These are phyloP conservation scores for Nudaria mundana DNA, from an alignment of 2,888 invertebrate genomes.

Conservation along the genomic window DNA sequence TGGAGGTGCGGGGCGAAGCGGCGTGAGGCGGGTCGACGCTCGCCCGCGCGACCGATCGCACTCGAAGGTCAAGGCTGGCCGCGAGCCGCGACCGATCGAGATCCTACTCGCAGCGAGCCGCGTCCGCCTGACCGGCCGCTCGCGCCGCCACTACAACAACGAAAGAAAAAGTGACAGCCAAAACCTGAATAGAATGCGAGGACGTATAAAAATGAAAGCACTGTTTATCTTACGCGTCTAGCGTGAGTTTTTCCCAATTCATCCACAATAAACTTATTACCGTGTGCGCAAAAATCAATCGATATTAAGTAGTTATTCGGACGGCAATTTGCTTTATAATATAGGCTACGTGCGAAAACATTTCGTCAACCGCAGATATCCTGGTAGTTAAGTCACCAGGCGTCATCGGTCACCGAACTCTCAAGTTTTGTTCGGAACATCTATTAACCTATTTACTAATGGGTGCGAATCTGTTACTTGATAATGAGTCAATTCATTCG, in stretches of 20 bases:
- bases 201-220: slow-evolving; percentile 80
- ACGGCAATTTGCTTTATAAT: slow-evolving; percentile 41
- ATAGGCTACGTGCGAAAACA: slow-evolving; percentile 52
- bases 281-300: slow-evolving; percentile 11
- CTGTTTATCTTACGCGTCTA: slow-evolving; percentile 43
- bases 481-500: slow-evolving; percentile 38
- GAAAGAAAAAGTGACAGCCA: slow-evolving; percentile 80
- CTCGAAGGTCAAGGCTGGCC: slow-evolving; percentile 76
- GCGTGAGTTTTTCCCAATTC: slow-evolving; percentile 28
- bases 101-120: slow-evolving; percentile 44
- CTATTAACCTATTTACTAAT: slow-evolving; percentile 39
- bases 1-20: slow-evolving; percentile 37
- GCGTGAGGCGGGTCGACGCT: slow-evolving; percentile 62
- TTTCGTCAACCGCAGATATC: slow-evolving; percentile 47
- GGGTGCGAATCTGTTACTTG: slow-evolving; percentile 21
- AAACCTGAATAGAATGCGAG: slow-evolving; percentile 77
- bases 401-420: slow-evolving; percentile 45
- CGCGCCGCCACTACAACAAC: slow-evolving; percentile 51
- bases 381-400: slow-evolving; percentile 49
- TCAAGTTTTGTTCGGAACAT: slow-evolving; percentile 39
- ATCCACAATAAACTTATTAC: slow-evolving; percentile 14
- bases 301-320: slow-evolving; percentile 43
- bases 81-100: slow-evolving; percentile 53
- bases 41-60: slow-evolving; percentile 71
- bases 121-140: slow-evolving; percentile 12